A percentile compares a stretch with the other conserved stretches of the same genome.
Evolutionary conservation across 2,888 invertebrate genomes (phyloP).

Genomic region (Schrankia costaestrigalis): DNA sequence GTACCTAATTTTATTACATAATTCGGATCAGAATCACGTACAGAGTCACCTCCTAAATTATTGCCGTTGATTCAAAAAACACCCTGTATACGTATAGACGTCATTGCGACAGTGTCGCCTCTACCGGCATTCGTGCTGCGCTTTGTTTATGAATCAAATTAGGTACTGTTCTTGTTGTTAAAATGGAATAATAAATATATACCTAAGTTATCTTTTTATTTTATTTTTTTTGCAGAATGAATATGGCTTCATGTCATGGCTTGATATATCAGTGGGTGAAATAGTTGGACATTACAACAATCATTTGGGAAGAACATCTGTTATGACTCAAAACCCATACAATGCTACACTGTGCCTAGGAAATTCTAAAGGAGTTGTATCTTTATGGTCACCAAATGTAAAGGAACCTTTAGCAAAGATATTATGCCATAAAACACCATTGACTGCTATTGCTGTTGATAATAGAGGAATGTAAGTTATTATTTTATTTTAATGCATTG

Average conservation of each 20-base stretch:
- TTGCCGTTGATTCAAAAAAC: too few relatives aligned
- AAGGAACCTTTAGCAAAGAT: constrained; percentile 94
- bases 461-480: constrained; percentile 87
- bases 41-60: too few relatives aligned
- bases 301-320: constrained; percentile 86
- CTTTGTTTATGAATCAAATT: too few relatives aligned
- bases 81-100: too few relatives aligned
- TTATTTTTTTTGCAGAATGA: constrained; percentile 73
- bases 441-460: constrained; percentile 92
- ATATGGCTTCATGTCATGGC: constrained; percentile 91
- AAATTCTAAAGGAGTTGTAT: constrained; percentile 93
- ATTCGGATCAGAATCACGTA: too few relatives aligned
- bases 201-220: not conserved
- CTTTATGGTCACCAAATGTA: constrained; percentile 96
- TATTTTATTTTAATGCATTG: too few relatives aligned
- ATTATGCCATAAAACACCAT: constrained; percentile 91
- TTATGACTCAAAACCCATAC: constrained; percentile 96
- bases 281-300: constrained; percentile 89
- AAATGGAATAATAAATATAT: too few relatives aligned
- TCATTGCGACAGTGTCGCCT: too few relatives aligned
- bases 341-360: constrained; percentile 97
- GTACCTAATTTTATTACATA: too few relatives aligned
- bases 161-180: too few relatives aligned
- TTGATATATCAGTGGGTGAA: constrained; percentile 97
- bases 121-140: too few relatives aligned